Conservation (phyloP, 2,113 vertebrate species). For the Nymphicus hollandicus region DNA sequence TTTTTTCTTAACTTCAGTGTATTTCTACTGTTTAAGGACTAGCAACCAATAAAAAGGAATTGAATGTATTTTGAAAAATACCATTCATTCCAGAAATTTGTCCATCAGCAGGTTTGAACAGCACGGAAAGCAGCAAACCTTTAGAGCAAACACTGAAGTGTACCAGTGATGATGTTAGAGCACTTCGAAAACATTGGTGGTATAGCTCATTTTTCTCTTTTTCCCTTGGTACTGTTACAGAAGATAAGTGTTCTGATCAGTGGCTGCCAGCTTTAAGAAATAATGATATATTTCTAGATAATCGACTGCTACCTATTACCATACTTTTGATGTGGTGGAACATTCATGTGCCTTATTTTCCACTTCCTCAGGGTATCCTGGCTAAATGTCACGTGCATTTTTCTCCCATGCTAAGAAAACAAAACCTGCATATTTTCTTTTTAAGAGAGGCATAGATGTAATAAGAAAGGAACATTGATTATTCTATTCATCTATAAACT, state of each 20-base stretch:
- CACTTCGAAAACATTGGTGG: background rate
- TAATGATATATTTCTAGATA: constrained; percentile 15
- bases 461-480: constrained; percentile 5
- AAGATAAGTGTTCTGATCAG: background rate
- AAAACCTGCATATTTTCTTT: constrained; percentile 19
- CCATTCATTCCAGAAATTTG: background rate
- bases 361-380: constrained; percentile 13
- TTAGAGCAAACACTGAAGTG: background rate
- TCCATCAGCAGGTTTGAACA: background rate
- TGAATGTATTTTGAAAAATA: background rate
- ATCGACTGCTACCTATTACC: constrained; percentile 17
- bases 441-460: background rate
- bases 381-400: constrained; percentile 34
- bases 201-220: background rate
- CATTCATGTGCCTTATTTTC: constrained; percentile 19
- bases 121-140: background rate
- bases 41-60: background rate
- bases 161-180: background rate
- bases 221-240: background rate
- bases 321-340: constrained; percentile 19
- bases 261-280: constrained; percentile 1
- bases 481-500: background rate
- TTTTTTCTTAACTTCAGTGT: background rate
- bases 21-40: background rate
- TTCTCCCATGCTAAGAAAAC: constrained; percentile 16